Evolutionary conservation across 2,113 vertebrate species (phyloP).

Genomic region (Haplochromis burtoni): DNA sequence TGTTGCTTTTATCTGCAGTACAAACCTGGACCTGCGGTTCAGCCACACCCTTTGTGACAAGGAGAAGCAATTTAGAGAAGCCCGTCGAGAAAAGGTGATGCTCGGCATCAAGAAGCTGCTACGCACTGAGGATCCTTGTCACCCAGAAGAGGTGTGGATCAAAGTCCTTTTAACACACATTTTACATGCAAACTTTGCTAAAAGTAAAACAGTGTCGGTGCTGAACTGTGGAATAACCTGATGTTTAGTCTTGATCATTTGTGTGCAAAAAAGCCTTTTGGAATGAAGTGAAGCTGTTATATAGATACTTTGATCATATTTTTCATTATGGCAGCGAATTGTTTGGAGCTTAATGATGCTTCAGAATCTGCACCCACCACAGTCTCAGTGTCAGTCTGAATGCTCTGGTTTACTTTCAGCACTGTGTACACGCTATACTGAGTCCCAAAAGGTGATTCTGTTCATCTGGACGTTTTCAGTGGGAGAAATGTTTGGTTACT

Average conservation of each 20-base stretch:
- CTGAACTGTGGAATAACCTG: not conserved
- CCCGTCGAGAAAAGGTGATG: slow-evolving; percentile 79
- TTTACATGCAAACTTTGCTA: rapidly evolving
- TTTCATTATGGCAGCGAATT: not conserved
- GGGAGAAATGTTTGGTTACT: not conserved
- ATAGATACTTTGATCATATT: not conserved
- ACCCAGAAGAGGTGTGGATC: slow-evolving; percentile 76
- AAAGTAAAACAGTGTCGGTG: rapidly evolving
- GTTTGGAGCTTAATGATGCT: not conserved
- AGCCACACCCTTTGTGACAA: slow-evolving; percentile 89
- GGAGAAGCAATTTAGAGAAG: slow-evolving; percentile 85
- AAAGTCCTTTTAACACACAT: not conserved
- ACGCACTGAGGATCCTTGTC: slow-evolving; percentile 74
- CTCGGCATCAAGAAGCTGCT: slow-evolving; percentile 85
- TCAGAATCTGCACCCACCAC: not conserved
- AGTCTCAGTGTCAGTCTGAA: too few species aligned
- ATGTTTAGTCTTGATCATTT: not conserved
- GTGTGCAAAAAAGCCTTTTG: not conserved
- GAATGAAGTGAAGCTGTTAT: not conserved
- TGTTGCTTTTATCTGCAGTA: slow-evolving; percentile 60
- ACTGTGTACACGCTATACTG: not conserved
- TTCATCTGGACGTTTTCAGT: not conserved
- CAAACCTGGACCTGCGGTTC: slow-evolving; percentile 87
- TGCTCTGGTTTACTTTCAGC: not conserved
- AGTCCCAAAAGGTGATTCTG: not conserved